Evolutionary conservation across 2,888 invertebrate species (phyloP).

Genomic region (Tenodera sinensis): DNA sequence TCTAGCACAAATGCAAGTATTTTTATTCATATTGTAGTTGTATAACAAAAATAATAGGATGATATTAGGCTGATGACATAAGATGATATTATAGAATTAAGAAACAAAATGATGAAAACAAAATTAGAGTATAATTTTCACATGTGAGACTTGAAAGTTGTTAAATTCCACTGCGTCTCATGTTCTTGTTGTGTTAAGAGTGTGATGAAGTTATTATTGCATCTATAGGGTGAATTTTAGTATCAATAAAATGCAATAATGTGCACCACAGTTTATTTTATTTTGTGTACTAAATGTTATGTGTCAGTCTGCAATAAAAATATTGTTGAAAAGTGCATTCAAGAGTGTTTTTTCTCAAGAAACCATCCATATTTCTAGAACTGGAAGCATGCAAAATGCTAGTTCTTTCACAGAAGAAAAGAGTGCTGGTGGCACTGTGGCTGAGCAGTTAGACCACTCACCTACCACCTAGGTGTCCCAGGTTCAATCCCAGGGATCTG

Average conservation of each 20-base stretch:
- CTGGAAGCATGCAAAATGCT: too few relatives aligned
- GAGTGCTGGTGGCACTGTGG: too few relatives aligned
- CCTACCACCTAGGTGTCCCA: too few relatives aligned
- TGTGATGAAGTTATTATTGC: not conserved
- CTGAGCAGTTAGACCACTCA: too few relatives aligned
- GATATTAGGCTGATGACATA: not conserved
- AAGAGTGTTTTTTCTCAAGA: too few relatives aligned
- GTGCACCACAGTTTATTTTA: not conserved
- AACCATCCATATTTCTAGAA: too few relatives aligned
- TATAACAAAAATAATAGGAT: not conserved
- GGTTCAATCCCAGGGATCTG: too few relatives aligned
- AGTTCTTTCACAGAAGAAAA: too few relatives aligned
- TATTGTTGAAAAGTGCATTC: not conserved
- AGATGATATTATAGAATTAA: not conserved
- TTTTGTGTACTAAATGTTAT: not conserved
- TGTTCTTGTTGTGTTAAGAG: not conserved
- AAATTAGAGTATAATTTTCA: not conserved
- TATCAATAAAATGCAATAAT: not conserved
- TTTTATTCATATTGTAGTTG: not conserved
- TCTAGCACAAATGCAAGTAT: not conserved
- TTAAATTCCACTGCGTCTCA: not conserved
- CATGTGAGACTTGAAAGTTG: not conserved
- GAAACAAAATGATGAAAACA: not conserved
- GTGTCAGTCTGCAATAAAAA: not conserved
- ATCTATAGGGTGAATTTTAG: not conserved